Evolutionary conservation across 2,797 vertebrate genomes (phyloP), one percentile per base, ranked within the genome.

Genomic region (Linurgus olivaceus): DNA sequence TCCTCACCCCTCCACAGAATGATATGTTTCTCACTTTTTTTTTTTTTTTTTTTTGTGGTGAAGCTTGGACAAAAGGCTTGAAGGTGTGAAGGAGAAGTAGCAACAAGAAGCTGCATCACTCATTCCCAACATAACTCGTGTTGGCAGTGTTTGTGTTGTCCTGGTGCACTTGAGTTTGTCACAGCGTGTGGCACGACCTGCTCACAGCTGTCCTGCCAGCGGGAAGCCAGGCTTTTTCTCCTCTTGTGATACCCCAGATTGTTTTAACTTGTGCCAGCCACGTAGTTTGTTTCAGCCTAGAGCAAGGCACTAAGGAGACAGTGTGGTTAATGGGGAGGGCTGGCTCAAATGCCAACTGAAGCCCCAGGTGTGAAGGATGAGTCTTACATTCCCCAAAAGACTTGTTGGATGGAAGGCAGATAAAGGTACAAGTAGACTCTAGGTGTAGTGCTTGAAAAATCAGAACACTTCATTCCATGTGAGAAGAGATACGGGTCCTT

Each of bases 1-100:
- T 93, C 94, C 92, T 94, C 94, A 95, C 87, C 76, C 58, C 62
- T 93, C 86, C 51, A 55, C 73, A 28, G 71, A 87, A 76, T n/a
- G 86, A 84, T 82, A 93, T 26, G 29, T 91, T 96, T 96, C 72
- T 86, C 88, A 80, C 81, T 40, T 90, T 85, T 47, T 66, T 48
- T 33, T n/a, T 26, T n/a, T 26, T 38, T 25, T n/a, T 33, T 33
- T 90, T 81, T 35, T 8, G 54, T 83, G 65, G 51, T 3, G 2
- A 44, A 90, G 62, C 78, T 93, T 72, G 85, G 89, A 95, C 87
- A 95, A 94, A 92, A 96, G 89, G 48, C 77, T 92, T 54, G 85
- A 86, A 92, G 62, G 82, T 93, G 94, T 57, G 91, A 96, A 91
- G 66, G 73, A 54, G 66, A 91, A 93, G 91, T 23, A 50, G 65